Evolutionary conservation across 1,140 invertebrate species (phyloP).

Genomic region (Halictus rubicundus): DNA sequence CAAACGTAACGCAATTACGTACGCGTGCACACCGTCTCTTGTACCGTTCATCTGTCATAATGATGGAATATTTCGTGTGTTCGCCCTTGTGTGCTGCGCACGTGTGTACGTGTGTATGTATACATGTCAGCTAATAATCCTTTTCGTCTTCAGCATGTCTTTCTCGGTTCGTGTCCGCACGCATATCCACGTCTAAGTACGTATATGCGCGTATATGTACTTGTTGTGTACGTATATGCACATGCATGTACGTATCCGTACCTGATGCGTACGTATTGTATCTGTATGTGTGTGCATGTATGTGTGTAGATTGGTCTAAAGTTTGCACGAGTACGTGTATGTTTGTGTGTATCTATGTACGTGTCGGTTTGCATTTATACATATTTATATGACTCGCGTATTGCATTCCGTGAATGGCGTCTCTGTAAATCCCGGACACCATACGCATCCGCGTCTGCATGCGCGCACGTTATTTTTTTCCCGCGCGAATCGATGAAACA

Average conservation of each 20-base stretch:
- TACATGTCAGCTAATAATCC: neutral
- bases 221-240: no score
- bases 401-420: slow-evolving; percentile 3
- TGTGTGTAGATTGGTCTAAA: no score
- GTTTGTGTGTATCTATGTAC: slow-evolving; percentile 22
- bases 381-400: slow-evolving; percentile 15
- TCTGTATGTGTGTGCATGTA: no score
- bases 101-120: slow-evolving; percentile 38
- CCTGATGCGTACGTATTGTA: slow-evolving; percentile 26
- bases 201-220: neutral
- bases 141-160: no score
- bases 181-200: no score
- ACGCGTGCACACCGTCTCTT: slow-evolving; percentile 62
- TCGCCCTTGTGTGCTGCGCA: slow-evolving; percentile 22
- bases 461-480: slow-evolving; percentile 7
- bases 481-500: slow-evolving; percentile 58
- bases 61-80: slow-evolving; percentile 30
- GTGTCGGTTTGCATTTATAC: slow-evolving; percentile 6
- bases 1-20: slow-evolving; percentile 69
- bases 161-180: no score
- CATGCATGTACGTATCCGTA: neutral
- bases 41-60: slow-evolving; percentile 59
- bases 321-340: no score
- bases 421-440: neutral
- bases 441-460: slow-evolving; percentile 20